Evolutionary conservation across 2,797 vertebrate genomes (phyloP).

Genomic region (Spizella passerina): DNA sequence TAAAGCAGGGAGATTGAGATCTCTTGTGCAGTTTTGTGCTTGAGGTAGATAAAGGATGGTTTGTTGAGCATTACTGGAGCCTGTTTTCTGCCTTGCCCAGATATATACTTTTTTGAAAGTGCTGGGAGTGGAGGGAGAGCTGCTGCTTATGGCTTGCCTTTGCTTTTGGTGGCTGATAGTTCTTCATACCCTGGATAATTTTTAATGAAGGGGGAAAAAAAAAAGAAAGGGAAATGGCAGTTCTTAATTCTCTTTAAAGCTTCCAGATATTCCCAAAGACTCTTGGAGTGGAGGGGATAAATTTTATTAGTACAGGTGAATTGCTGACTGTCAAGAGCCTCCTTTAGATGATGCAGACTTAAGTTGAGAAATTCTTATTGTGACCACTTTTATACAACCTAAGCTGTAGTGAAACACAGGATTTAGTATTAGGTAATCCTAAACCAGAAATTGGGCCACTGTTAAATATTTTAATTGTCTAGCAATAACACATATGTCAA

Average conservation of each 20-base stretch:
- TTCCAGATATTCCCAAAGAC: not conserved
- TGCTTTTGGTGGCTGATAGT: not conserved
- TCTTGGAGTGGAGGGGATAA: not conserved
- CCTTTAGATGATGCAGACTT: not conserved
- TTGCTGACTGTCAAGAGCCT: not conserved
- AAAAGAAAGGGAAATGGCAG: not conserved
- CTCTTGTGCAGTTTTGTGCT: not conserved
- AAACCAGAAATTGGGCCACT: not conserved
- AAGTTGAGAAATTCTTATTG: not conserved
- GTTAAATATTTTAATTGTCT: not conserved
- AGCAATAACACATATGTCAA: not conserved
- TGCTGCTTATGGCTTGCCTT: not conserved
- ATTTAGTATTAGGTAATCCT: not conserved
- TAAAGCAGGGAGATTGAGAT: not conserved
- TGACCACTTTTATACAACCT: not conserved
- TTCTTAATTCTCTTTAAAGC: not conserved
- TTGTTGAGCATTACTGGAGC: not conserved
- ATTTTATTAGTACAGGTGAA: not conserved
- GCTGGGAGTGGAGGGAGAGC: not conserved
- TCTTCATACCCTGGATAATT: not conserved
- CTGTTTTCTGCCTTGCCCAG: not conserved
- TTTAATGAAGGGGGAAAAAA: fast-evolving
- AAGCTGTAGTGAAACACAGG: not conserved
- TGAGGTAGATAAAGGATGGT: not conserved
- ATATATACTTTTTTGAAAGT: not conserved